Evolutionary conservation across 2,113 vertebrate species (phyloP).

Genomic region (Saccopteryx leptura): DNA sequence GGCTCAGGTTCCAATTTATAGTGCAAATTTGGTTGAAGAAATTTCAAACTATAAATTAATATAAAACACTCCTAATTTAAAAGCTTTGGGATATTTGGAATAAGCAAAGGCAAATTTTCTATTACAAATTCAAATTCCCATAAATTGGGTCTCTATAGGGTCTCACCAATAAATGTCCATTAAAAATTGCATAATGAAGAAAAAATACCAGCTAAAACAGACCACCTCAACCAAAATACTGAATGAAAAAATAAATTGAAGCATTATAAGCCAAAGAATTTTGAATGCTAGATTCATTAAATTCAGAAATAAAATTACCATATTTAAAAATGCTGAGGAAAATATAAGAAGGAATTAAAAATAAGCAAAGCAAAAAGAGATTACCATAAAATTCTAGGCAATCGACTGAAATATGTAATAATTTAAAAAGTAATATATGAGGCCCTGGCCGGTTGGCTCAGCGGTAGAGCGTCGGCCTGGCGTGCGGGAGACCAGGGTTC

Average conservation of each 20-base stretch:
- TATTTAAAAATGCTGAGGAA: slow-evolving; percentile 39
- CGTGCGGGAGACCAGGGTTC: too few species aligned
- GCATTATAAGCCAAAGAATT: neutral
- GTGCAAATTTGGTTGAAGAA: neutral
- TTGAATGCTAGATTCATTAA: neutral
- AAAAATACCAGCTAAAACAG: neutral
- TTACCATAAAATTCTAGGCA: neutral
- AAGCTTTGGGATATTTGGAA: neutral
- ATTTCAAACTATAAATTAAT: neutral
- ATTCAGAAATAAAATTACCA: neutral
- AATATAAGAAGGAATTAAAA: neutral
- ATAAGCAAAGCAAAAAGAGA: neutral
- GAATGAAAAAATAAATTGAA: neutral
- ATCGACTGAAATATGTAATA: neutral
- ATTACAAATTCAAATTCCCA: neutral
- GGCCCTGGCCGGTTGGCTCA: too few species aligned
- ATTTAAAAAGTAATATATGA: neutral
- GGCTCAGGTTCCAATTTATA: neutral
- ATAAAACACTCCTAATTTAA: neutral
- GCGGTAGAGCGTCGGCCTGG: too few species aligned
- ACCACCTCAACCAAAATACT: neutral
- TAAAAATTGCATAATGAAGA: neutral
- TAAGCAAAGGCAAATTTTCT: neutral
- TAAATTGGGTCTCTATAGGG: neutral
- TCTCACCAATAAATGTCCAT: neutral